Evolutionary conservation across 92 coral and sea anemone species (phyloP), one percentile per base, ranked within the genome.

Genomic region (Umimayanthus chanpuru): DNA sequence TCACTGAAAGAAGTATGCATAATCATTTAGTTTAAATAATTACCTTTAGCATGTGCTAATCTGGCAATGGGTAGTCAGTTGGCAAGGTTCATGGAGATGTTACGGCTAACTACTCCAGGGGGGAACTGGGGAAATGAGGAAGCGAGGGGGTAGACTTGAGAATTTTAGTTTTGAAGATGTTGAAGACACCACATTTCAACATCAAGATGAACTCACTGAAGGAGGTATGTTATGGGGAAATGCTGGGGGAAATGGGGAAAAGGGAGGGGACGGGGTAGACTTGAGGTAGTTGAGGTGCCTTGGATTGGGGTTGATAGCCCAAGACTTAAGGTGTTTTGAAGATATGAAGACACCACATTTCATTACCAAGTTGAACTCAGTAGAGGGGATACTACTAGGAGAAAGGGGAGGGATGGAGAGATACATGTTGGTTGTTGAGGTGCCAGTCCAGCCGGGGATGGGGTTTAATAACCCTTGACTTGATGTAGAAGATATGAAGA

Each of bases 151-250:
- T n/a, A n/a, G 98, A 53, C 92, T 91, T 79, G 98, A 94, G 41
- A 98, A n/a, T n/a, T n/a, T n/a, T 96, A 11, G 94, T 96, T 43
- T 72, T 96, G 39, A 96, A 96, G 72, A 95, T 95, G 98, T 83
- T 95, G 20, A 95, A 93, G 77, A 93, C 95, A 41, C 98, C 98
- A 44, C 98, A 95, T 77, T 95, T 95, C 58, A 95, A 95, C 91
- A 96, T 96, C 66, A 95, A 95, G 88, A 95, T 95, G 98, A 95
- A 95, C 86, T 95, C 98, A 5, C 88, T 95, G 78, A 94, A 94
- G 76, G 98, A 94, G 93, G 98, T 94, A 73, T 11, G 2, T 32
- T 14, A 2, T n/a, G 36, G 2, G 1, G 1, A 32, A 2, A 0
- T 32, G 36, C 36, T 0, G 36, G 36, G 36, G 36, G 36, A 2